Evolutionary conservation across 2,888 invertebrate genomes (phyloP).

Genomic region (Cephalotes varians): DNA sequence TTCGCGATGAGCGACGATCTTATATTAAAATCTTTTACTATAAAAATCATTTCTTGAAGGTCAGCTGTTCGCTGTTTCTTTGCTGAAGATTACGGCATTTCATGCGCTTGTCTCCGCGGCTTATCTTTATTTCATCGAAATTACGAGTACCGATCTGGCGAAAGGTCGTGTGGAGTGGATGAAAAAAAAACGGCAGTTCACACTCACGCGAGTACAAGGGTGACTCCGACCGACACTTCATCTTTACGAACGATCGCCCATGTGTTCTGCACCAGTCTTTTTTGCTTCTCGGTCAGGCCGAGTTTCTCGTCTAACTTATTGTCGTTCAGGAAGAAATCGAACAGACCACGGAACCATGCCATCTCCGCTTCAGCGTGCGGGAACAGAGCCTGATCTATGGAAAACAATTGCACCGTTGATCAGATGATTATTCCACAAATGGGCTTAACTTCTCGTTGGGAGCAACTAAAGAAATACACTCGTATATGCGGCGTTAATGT

Average conservation of each 20-base stretch:
- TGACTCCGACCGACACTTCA: constrained; percentile 84
- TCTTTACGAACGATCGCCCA: constrained; percentile 86
- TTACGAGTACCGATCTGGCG: not conserved
- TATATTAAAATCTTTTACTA: not conserved
- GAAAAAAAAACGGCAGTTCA: constrained; percentile 51
- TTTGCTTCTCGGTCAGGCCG: constrained; percentile 85
- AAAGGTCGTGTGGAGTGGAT: not conserved
- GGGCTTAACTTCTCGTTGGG: not conserved
- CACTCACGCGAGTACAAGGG: constrained; percentile 86
- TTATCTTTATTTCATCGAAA: not conserved
- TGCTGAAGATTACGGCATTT: not conserved
- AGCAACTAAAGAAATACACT: not conserved
- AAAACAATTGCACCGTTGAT: constrained; percentile 36
- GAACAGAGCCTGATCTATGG: constrained; percentile 24
- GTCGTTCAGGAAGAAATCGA: constrained; percentile 76
- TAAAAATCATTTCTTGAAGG: not conserved
- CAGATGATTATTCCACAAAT: constrained; percentile 29
- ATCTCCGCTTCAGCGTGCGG: not conserved
- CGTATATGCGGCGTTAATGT: not conserved
- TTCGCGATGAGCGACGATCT: not conserved
- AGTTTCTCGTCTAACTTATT: constrained; percentile 83
- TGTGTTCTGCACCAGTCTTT: constrained; percentile 84
- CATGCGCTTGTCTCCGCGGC: not conserved
- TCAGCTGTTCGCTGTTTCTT: too few relatives aligned
- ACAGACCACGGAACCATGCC: constrained; percentile 57